A percentile compares a stretch with the other conserved stretches of the same genome.
Conservation (phyloP, 2,797 vertebrate species). For the Toxotes lorentzi region DNA sequence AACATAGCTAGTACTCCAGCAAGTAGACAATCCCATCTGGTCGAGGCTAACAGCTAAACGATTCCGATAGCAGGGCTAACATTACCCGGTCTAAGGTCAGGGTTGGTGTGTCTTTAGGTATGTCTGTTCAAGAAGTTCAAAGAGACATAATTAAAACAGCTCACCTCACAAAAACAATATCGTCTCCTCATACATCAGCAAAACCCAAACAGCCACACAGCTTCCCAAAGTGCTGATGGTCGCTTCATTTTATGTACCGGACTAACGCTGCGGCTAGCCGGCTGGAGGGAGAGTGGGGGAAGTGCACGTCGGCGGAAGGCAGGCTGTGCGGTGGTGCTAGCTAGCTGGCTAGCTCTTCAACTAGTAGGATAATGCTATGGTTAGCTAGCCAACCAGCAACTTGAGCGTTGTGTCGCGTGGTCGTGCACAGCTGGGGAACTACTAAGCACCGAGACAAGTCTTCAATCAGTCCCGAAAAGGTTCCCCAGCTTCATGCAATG, state of each 20-base stretch:
- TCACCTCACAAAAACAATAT: slow-evolving; percentile 83
- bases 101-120: slow-evolving; percentile 65
- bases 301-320: slow-evolving; percentile 83
- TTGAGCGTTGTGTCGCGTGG: slow-evolving; percentile 46
- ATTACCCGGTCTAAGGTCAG: slow-evolving; percentile 84
- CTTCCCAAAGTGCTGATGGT: slow-evolving; percentile 81
- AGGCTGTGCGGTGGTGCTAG: slow-evolving; percentile 71
- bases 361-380: slow-evolving; percentile 56
- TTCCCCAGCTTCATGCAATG: slow-evolving; percentile 16
- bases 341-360: slow-evolving; percentile 67
- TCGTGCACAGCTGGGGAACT: slow-evolving; percentile 27
- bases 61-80: slow-evolving; percentile 69
- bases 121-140: slow-evolving; percentile 59
- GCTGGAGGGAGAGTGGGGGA: slow-evolving; percentile 86
- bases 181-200: slow-evolving; percentile 85
- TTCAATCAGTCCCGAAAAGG: slow-evolving; percentile 13
- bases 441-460: slow-evolving; percentile 24
- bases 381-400: slow-evolving; percentile 61
- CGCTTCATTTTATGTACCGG: slow-evolving; percentile 86
- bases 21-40: slow-evolving; percentile 72
- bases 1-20: slow-evolving; percentile 72
- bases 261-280: slow-evolving; percentile 83
- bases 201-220: slow-evolving; percentile 81
- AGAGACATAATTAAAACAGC: slow-evolving; percentile 53
- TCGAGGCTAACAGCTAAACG: slow-evolving; percentile 74